Evolutionary conservation across 2,113 vertebrate genomes (phyloP), one percentile per base, ranked within the genome.

Genomic region (Natator depressus): DNA sequence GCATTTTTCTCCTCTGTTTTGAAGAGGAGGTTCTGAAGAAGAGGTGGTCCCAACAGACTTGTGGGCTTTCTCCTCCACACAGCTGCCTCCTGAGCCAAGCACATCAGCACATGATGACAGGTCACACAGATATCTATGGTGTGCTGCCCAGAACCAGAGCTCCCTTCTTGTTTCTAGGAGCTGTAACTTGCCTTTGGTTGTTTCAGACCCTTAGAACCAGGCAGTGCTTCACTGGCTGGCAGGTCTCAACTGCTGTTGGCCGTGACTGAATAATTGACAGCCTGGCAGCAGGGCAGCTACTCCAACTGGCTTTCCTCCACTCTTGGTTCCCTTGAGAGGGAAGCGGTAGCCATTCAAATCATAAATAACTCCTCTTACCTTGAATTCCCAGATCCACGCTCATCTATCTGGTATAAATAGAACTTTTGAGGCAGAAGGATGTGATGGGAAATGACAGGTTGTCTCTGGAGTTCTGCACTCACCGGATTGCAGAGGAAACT

Each of bases 401-500:
- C 89, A 82, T 93, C 54, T 95, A 82, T 29, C 90, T 87, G 89
- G 81, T 96, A 96, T 97, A 97, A 97, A 97, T 94, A 97, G 94
- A 89, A 42, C 50, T 46, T 90, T 13, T 9, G 81, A 97, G 80
- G 92, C 88, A 90, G 95, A 50, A 0, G 1, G 89, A 95, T 2
- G 38, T 95, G 96, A 97, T 97, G 94, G 89, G 93, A 96, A 82
- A 42, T 96, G 97, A 96, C 95, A 96, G 93, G 81, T 55, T 95
- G 89, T 97, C 97, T 96, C 96, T 57, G 22, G 97, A 95, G 95
- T 96, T 96, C 93, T 97, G 94, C 65, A 92, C 93, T 95, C 95
- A 78, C 93, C 59, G 93, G 81, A 89, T 94, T 92, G 94, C 84
- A 93, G 89, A 89, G 89, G 91, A 96, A 91, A 84, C 81, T 91